Conservation (phyloP, 2,888 invertebrate species). For the Megaustenia siamemsis region DNA sequence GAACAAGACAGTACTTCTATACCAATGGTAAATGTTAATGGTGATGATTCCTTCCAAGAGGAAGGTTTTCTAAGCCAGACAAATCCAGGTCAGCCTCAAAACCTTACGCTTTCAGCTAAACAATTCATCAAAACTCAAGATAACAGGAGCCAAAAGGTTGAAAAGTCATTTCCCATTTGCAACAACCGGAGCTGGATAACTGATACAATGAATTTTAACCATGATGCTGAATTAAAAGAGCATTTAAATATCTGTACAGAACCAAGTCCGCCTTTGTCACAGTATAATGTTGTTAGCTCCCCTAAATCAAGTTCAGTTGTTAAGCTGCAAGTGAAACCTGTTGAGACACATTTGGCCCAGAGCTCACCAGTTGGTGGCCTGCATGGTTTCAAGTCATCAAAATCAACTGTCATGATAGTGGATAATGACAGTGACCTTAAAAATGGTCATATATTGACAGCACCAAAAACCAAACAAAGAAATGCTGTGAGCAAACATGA, state of each 20-base stretch:
- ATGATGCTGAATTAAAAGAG: slow-evolving; percentile 6
- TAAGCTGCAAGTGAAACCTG: slow-evolving; percentile 44
- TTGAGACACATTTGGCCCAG: slow-evolving; percentile 45
- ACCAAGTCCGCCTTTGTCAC: background rate
- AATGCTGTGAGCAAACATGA: background rate
- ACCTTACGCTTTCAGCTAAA: slow-evolving; percentile 14
- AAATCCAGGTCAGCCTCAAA: slow-evolving; percentile 12
- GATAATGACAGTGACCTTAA: background rate
- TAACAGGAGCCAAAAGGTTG: background rate
- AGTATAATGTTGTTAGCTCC: slow-evolving; percentile 31
- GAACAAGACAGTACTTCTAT: background rate
- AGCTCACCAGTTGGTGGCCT: slow-evolving; percentile 41
- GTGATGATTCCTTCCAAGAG: background rate
- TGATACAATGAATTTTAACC: background rate
- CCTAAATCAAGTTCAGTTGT: slow-evolving; percentile 49
- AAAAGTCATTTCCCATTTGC: background rate
- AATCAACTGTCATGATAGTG: background rate
- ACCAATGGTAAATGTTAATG: slow-evolving; percentile 13
- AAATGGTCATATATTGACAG: background rate
- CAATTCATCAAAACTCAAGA: background rate
- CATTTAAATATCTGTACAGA: background rate
- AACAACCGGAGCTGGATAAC: background rate
- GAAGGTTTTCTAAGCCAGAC: background rate
- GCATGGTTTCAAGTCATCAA: slow-evolving; percentile 31
- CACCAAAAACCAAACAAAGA: slow-evolving; percentile 5